Evolutionary conservation across 2,888 invertebrate species (phyloP).

Genomic region (Agriopis marginaria): DNA sequence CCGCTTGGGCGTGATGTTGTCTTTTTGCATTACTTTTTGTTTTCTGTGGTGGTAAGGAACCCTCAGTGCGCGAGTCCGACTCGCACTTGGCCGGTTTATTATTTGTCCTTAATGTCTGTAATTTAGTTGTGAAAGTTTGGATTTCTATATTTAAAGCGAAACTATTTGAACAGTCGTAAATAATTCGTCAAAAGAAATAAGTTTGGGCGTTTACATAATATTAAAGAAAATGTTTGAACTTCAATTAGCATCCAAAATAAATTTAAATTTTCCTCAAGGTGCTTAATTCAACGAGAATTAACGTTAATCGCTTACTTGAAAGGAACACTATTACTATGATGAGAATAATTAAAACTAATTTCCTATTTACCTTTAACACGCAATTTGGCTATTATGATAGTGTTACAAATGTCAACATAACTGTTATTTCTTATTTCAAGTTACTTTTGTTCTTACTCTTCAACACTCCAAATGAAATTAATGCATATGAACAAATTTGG

Average conservation of each 20-base stretch:
- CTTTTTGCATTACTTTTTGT: no score
- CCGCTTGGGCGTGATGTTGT: no score
- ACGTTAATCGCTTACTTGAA: constrained; percentile 33
- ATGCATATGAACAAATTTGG: no score
- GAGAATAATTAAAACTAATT: constrained; percentile 47
- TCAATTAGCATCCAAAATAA: constrained; percentile 15
- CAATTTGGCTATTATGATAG: constrained; percentile 45
- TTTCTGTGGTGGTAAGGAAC: no score
- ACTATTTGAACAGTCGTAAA: not conserved
- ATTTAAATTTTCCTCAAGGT: constrained; percentile 13
- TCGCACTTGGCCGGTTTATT: no score
- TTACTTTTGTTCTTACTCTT: not conserved
- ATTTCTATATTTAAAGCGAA: no score
- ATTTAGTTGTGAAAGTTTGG: no score
- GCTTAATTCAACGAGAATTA: constrained; percentile 19
- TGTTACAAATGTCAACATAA: constrained; percentile 39
- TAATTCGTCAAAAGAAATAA: not conserved
- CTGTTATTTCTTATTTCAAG: constrained; percentile 27
- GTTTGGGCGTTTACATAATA: not conserved
- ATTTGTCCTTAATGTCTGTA: no score
- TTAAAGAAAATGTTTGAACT: not conserved
- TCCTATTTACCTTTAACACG: constrained; percentile 44
- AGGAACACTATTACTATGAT: constrained; percentile 37
- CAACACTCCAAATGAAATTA: not conserved
- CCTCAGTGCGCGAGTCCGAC: no score